These are phyloP conservation scores for Cylindroiulus punctatus DNA, from an alignment of 2,888 invertebrate genomes.

Conservation along the genomic window DNA sequence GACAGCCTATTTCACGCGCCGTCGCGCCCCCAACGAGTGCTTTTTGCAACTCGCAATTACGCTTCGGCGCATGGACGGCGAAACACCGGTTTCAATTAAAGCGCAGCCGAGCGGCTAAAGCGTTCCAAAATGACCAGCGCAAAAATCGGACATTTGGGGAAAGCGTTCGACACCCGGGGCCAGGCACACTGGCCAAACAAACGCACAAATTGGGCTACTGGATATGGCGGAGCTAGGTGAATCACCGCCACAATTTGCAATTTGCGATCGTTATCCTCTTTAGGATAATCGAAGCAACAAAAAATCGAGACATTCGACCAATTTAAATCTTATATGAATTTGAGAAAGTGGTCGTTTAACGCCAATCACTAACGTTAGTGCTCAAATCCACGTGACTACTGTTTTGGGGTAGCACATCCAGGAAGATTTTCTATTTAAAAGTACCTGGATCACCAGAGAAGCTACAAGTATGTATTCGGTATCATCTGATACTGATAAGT, in stretches of 20 bases:
- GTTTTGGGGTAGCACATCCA: too few relatives aligned
- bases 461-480: too few relatives aligned
- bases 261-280: too few relatives aligned
- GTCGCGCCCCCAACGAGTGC: not conserved
- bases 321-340: not conserved
- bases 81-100: conserved; percentile 34
- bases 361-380: too few relatives aligned
- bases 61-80: conserved; percentile 5
- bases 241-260: not conserved
- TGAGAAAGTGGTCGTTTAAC: not conserved
- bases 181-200: not conserved
- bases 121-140: not conserved
- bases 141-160: not conserved
- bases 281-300: not conserved
- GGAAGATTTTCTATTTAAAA: too few relatives aligned
- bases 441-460: too few relatives aligned
- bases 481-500: too few relatives aligned
- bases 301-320: not conserved
- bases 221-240: not conserved
- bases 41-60: not conserved
- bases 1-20: not conserved
- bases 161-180: not conserved
- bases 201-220: not conserved
- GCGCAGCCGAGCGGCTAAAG: not conserved
- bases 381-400: too few relatives aligned